These are phyloP conservation scores for Athene noctua DNA, from an alignment of 2,113 vertebrate genomes.

Conservation along the genomic window DNA sequence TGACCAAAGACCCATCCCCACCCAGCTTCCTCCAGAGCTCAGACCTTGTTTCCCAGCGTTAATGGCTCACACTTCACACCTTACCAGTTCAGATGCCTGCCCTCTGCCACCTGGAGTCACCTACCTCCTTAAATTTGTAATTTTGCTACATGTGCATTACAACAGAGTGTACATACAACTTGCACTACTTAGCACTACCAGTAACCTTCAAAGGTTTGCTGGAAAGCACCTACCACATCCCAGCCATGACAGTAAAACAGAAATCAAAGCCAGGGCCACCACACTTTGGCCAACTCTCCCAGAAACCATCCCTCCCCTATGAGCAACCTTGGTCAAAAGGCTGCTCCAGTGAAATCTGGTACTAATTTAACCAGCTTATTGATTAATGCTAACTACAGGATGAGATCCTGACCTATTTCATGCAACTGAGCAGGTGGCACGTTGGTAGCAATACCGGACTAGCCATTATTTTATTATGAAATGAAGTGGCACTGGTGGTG, in stretches of 20 bases:
- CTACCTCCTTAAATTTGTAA: background rate
- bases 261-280: background rate
- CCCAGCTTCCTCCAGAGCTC: background rate
- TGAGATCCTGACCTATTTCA: background rate
- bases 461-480: background rate
- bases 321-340: background rate
- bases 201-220: background rate
- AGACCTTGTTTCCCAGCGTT: background rate
- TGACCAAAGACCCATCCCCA: background rate
- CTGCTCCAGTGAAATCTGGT: background rate
- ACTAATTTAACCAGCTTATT: background rate
- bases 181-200: background rate
- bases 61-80: background rate
- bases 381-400: background rate
- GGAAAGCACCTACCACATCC: rapidly evolving
- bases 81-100: background rate
- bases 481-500: background rate
- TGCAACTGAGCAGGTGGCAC: background rate
- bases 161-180: background rate
- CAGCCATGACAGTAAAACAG: background rate
- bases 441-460: background rate
- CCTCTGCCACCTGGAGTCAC: background rate
- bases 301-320: background rate
- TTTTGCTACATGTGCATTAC: background rate
- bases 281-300: background rate